A percentile compares a stretch with the other conserved stretches of the same genome.
phyloP scores from a whole-genome alignment of 2,113 vertebrate genomes.

The Aphyosemion australe region DNA sequence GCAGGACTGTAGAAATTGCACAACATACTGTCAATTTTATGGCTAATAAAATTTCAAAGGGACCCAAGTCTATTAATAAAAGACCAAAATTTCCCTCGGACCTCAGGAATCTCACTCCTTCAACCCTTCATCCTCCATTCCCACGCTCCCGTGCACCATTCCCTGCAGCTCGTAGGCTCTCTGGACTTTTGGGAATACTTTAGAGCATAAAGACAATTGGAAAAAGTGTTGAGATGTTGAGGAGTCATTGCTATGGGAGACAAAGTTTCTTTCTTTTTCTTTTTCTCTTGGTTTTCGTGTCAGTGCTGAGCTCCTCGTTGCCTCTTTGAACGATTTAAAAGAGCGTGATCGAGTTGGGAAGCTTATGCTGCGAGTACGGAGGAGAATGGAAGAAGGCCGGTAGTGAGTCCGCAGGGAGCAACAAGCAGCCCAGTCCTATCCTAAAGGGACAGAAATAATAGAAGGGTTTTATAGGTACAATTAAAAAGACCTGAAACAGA shows the following conservation, averaged over 20 bases:
- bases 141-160: slow-evolving; percentile 72
- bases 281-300: slow-evolving; percentile 11
- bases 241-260: background rate
- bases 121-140: slow-evolving; percentile 74
- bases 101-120: slow-evolving; percentile 82
- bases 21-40: slow-evolving; percentile 88
- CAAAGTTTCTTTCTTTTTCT: background rate
- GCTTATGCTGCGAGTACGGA: slow-evolving; percentile 38
- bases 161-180: slow-evolving; percentile 38
- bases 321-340: slow-evolving; percentile 52
- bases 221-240: slow-evolving; percentile 16
- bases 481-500: slow-evolving; percentile 83
- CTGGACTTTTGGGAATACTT: slow-evolving; percentile 47
- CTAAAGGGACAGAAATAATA: slow-evolving; percentile 80
- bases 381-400: slow-evolving; percentile 24
- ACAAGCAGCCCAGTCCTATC: slow-evolving; percentile 73
- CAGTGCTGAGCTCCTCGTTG: slow-evolving; percentile 29
- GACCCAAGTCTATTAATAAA: slow-evolving; percentile 87
- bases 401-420: slow-evolving; percentile 72
- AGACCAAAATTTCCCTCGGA: slow-evolving; percentile 82
- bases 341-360: slow-evolving; percentile 43
- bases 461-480: slow-evolving; percentile 79
- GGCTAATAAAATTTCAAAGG: slow-evolving; percentile 96
- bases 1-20: slow-evolving; percentile 74
- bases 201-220: slow-evolving; percentile 30